phyloP scores from a whole-genome alignment of 2,888 invertebrate species.

The Sphinx pinastri region DNA sequence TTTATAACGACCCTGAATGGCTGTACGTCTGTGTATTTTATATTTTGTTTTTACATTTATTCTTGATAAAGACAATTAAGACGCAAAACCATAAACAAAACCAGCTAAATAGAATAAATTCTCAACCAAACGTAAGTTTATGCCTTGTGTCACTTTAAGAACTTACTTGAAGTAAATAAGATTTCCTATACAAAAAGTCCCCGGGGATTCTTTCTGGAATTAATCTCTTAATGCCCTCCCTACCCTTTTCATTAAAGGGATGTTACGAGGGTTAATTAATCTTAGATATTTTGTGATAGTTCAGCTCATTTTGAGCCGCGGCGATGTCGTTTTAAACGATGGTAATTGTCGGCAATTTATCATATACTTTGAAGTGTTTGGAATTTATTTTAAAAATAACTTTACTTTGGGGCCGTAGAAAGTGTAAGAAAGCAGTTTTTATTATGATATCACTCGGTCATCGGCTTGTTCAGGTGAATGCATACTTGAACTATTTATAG shows the following conservation, averaged over 20 bases:
- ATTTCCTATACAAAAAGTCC: slow-evolving; percentile 75
- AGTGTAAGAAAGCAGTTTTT: too few relatives aligned
- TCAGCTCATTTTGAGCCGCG: neutral
- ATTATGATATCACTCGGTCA: too few relatives aligned
- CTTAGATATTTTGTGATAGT: slow-evolving; percentile 43
- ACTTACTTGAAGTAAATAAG: slow-evolving; percentile 75
- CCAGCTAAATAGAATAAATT: neutral
- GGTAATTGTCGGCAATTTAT: slow-evolving; percentile 2
- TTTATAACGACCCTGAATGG: too few relatives aligned
- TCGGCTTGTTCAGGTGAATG: too few relatives aligned
- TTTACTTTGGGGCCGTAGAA: neutral
- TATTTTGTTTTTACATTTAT: too few relatives aligned
- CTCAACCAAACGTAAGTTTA: slow-evolving; percentile 27
- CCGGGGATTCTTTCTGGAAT: slow-evolving; percentile 69
- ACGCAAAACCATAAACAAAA: too few relatives aligned
- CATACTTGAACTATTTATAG: too few relatives aligned
- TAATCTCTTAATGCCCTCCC: slow-evolving; percentile 74
- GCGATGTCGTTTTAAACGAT: slow-evolving; percentile 7
- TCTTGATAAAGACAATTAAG: too few relatives aligned
- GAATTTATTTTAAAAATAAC: neutral
- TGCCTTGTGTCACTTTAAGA: slow-evolving; percentile 34
- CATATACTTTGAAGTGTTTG: neutral
- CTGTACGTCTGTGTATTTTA: too few relatives aligned
- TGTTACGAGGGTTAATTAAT: slow-evolving; percentile 70
- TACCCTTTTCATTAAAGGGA: slow-evolving; percentile 68